Evolutionary conservation across 2,797 vertebrate genomes (phyloP).

Genomic region (Phataginus tetradactyla): DNA sequence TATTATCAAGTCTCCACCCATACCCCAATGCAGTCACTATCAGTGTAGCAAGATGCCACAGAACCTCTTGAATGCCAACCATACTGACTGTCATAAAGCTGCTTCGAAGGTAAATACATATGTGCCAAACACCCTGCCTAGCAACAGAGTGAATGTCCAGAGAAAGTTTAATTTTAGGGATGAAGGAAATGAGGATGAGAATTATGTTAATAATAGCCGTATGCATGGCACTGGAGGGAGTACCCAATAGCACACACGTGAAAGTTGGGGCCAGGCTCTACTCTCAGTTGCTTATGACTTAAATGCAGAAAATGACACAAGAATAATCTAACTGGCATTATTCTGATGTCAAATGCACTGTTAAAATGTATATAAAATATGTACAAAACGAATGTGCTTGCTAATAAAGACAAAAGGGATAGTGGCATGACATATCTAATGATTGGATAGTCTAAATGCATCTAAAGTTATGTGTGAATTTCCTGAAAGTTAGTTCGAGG

Average conservation of each 20-base stretch:
- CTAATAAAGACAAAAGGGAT: background rate
- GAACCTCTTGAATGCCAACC: background rate
- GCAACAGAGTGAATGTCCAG: background rate
- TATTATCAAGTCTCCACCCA: too few relatives aligned
- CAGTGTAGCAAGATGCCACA: too few relatives aligned
- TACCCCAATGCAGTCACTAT: too few relatives aligned
- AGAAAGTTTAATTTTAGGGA: background rate
- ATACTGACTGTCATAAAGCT: background rate
- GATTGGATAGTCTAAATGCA: background rate
- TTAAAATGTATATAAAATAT: background rate
- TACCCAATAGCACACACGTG: background rate
- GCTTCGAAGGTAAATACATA: background rate
- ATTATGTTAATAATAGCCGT: background rate
- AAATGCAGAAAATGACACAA: background rate
- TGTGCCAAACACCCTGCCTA: background rate
- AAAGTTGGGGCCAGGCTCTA: background rate
- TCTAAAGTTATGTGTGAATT: background rate
- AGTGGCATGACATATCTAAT: background rate
- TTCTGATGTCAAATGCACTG: background rate
- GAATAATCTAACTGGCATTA: background rate
- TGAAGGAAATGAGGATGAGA: background rate
- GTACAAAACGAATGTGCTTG: background rate
- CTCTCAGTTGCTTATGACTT: background rate
- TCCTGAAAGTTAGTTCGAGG: background rate
- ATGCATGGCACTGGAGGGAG: fast-evolving